These are phyloP conservation scores for Aplidium turbinatum DNA, from an alignment of 23 tunicate genomes.

Conservation along the genomic window DNA sequence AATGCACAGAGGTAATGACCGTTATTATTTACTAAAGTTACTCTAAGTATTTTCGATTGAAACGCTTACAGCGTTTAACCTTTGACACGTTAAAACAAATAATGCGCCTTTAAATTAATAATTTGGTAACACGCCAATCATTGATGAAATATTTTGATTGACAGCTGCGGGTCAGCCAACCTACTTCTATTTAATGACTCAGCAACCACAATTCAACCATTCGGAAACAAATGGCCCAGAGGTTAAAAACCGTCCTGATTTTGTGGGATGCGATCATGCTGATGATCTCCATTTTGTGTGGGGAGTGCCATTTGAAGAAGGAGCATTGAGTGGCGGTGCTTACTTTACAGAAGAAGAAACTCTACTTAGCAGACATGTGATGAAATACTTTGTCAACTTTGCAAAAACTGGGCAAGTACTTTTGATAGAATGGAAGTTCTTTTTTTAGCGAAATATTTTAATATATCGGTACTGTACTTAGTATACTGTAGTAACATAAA, in stretches of 20 bases:
- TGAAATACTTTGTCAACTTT: constrained; percentile 79
- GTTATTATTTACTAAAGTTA: no score
- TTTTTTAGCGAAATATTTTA: no score
- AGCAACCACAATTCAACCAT: constrained; percentile 66
- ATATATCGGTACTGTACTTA: no score
- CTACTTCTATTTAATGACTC: constrained; percentile 65
- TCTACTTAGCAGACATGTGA: constrained; percentile 62
- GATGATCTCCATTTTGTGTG: constrained; percentile 69
- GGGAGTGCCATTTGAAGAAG: constrained; percentile 81
- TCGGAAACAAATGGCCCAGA: constrained; percentile 70
- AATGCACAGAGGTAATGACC: no score
- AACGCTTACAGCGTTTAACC: no score
- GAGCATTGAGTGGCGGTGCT: constrained; percentile 65
- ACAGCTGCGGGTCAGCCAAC: constrained; percentile 57
- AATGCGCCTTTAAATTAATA: no score
- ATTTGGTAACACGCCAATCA: no score
- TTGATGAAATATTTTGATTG: no score
- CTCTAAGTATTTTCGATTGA: no score
- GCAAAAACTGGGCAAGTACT: constrained; percentile 70
- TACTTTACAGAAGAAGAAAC: constrained; percentile 76
- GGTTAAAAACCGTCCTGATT: constrained; percentile 64
- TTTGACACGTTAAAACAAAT: no score
- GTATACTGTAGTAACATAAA: no score
- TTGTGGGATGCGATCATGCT: constrained; percentile 80
- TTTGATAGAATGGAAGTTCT: background rate